These are phyloP conservation scores for Kryptolebias marmoratus DNA, from an alignment of 2,113 vertebrate species.

Conservation along the genomic window DNA sequence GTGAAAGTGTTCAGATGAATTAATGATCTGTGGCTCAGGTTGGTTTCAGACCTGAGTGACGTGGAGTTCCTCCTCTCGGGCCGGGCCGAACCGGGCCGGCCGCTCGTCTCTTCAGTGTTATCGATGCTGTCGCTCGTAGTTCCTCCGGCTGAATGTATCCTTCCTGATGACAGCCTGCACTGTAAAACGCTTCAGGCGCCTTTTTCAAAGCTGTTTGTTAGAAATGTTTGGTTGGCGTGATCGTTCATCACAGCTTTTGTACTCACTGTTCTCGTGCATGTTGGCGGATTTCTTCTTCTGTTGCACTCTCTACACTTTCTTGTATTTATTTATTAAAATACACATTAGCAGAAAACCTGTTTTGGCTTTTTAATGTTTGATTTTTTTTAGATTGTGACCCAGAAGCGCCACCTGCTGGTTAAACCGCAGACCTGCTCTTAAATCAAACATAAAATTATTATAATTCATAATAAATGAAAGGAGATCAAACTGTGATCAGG, in stretches of 20 bases:
- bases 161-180: conserved; percentile 44
- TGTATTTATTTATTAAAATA: conserved; percentile 76
- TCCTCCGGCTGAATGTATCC: conserved; percentile 73
- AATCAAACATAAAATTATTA: too few species aligned
- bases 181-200: conserved; percentile 54
- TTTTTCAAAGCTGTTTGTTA: conserved; percentile 36
- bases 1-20: too few species aligned
- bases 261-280: conserved; percentile 63
- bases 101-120: conserved; percentile 56
- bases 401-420: too few species aligned
- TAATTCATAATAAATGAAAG: too few species aligned
- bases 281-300: conserved; percentile 43
- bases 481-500: too few species aligned
- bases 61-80: neutral
- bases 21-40: too few species aligned
- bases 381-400: too few species aligned
- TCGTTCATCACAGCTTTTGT: conserved; percentile 56
- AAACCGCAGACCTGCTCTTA: too few species aligned
- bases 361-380: neutral
- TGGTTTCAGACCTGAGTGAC: conserved; percentile 1
- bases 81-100: neutral
- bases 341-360: conserved; percentile 59
- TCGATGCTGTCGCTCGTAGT: conserved; percentile 30
- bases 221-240: conserved; percentile 15
- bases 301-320: conserved; percentile 54